These are phyloP conservation scores for Mormyrops boulengeri DNA, from an alignment of 2,797 vertebrate genomes.

Conservation along the genomic window DNA sequence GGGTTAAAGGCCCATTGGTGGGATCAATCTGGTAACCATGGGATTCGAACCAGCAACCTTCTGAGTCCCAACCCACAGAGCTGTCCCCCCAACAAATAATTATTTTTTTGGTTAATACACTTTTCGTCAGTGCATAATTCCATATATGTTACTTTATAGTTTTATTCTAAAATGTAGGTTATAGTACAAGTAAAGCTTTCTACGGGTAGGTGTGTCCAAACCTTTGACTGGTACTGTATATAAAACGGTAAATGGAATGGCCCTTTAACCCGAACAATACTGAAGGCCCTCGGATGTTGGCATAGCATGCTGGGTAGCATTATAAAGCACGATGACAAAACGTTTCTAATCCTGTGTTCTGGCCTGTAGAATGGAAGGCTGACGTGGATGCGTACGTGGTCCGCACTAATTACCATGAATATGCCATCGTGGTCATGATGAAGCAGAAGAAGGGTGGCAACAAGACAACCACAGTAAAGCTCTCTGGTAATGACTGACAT, in stretches of 20 bases:
- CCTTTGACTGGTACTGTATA: background rate
- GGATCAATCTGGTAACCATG: background rate
- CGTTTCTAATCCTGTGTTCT: background rate
- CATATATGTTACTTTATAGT: background rate
- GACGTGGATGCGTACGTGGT: constrained; percentile 72
- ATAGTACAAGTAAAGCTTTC: background rate
- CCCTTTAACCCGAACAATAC: background rate
- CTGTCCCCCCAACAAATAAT: background rate
- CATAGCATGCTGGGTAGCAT: background rate
- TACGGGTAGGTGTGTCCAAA: background rate
- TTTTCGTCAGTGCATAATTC: background rate
- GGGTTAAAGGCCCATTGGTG: background rate
- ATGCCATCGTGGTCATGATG: constrained; percentile 69
- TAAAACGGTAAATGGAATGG: background rate
- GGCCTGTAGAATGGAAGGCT: constrained; percentile 59
- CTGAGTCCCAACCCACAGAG: background rate
- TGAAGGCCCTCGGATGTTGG: background rate
- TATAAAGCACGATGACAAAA: background rate
- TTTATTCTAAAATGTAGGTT: background rate
- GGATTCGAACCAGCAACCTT: background rate
- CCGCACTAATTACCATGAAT: constrained; percentile 82
- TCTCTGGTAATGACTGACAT: constrained; percentile 69
- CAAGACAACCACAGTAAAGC: constrained; percentile 57
- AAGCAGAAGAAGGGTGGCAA: constrained; percentile 54
- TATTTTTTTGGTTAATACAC: background rate